Conservation (phyloP, 2,797 vertebrate species). For the Morus bassanus region DNA sequence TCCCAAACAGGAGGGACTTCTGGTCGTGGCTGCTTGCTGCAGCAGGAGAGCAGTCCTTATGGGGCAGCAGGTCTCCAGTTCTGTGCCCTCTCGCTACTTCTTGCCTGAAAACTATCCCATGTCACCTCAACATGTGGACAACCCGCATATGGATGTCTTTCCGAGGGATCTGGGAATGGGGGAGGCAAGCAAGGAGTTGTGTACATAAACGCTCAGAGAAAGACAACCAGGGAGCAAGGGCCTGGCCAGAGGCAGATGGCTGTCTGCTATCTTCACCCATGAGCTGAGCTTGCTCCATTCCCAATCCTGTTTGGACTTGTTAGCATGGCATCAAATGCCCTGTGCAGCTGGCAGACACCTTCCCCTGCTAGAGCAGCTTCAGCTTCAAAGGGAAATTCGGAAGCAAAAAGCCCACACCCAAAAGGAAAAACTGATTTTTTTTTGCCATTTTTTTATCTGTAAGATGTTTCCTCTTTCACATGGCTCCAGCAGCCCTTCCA, state of each 20-base stretch:
- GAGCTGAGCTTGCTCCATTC: not conserved
- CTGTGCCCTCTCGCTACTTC: not conserved
- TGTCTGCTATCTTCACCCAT: not conserved
- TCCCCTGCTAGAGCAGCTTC: not conserved
- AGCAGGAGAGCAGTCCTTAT: not conserved
- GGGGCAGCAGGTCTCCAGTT: not conserved
- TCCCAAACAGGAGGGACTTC: not conserved
- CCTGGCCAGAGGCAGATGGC: not conserved
- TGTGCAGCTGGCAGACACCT: not conserved
- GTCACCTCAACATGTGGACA: not conserved
- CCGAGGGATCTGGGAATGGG: not conserved
- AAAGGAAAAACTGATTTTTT: constrained; percentile 3
- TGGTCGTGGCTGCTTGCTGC: not conserved
- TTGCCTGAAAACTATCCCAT: not conserved
- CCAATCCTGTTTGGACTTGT: not conserved
- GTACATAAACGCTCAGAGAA: not conserved
- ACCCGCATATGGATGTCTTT: fast-evolving
- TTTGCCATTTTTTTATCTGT: not conserved
- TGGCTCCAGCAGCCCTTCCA: not conserved
- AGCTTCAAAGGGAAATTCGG: constrained; percentile 30
- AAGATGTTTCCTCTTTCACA: constrained; percentile 36
- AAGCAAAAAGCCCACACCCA: constrained; percentile 14
- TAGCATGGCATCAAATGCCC: not conserved
- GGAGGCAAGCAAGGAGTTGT: not conserved
- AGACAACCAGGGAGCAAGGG: not conserved